A percentile compares a stretch with the other conserved stretches of the same genome.
Evolutionary conservation across 2,113 vertebrate genomes (phyloP).

Genomic region (human): GRCh38 chr3:104883501-104884000

Average conservation of each 20-base stretch:
- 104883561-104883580: background rate
- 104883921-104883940: background rate
- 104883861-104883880: background rate
- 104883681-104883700: background rate
- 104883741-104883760: background rate
- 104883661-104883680: background rate
- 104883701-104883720: background rate
- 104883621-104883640: background rate
- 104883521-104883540: background rate
- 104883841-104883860: background rate
- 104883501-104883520: rapidly evolving
- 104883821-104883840: background rate
- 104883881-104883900: background rate
- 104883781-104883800: background rate
- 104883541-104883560: background rate
- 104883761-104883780: background rate
- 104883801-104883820: background rate
- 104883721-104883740: background rate
- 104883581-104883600: background rate
- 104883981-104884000: background rate
- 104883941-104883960: background rate
- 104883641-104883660: background rate
- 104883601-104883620: background rate
- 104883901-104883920: background rate
- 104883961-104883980: background rate